These are phyloP conservation scores for Hermatobates lingyangjiaoensis DNA, from an alignment of 1,140 invertebrate genomes.

Conservation along the genomic window DNA sequence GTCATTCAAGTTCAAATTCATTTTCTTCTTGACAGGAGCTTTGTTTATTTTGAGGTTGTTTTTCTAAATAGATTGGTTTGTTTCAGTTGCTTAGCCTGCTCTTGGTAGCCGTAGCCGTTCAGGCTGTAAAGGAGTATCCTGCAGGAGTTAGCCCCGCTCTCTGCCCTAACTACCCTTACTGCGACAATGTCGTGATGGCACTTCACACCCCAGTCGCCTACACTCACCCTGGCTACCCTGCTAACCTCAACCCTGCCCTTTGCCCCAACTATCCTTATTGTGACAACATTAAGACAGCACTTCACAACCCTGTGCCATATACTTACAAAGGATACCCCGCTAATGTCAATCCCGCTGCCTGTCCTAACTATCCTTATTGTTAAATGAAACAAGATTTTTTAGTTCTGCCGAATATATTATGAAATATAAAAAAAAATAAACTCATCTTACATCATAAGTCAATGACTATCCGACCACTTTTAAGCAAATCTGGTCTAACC, in stretches of 20 bases:
- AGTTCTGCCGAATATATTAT: too few relatives aligned
- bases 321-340: conserved; percentile 29
- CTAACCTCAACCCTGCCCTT: conserved; percentile 29
- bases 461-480: too few relatives aligned
- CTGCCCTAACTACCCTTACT: conserved; percentile 34
- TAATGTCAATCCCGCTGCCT: conserved; percentile 29
- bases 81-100: too few relatives aligned
- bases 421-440: too few relatives aligned
- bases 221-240: conserved; percentile 27
- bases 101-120: too few relatives aligned
- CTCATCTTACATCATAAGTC: too few relatives aligned
- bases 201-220: conserved; percentile 16
- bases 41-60: too few relatives aligned
- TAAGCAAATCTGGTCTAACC: too few relatives aligned
- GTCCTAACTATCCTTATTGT: conserved; percentile 39
- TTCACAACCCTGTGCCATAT: conserved; percentile 16
- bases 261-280: conserved; percentile 40
- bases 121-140: conserved; percentile 27
- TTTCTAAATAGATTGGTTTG: too few relatives aligned
- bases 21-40: too few relatives aligned
- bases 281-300: conserved; percentile 19
- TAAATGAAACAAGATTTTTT: too few relatives aligned
- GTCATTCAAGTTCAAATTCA: too few relatives aligned
- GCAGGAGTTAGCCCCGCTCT: conserved; percentile 29
- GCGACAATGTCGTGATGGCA: conserved; percentile 23